A percentile compares a stretch with the other conserved stretches of the same genome.
Evolutionary conservation across 2,113 vertebrate species (phyloP).

Genomic region (Felis catus): DNA sequence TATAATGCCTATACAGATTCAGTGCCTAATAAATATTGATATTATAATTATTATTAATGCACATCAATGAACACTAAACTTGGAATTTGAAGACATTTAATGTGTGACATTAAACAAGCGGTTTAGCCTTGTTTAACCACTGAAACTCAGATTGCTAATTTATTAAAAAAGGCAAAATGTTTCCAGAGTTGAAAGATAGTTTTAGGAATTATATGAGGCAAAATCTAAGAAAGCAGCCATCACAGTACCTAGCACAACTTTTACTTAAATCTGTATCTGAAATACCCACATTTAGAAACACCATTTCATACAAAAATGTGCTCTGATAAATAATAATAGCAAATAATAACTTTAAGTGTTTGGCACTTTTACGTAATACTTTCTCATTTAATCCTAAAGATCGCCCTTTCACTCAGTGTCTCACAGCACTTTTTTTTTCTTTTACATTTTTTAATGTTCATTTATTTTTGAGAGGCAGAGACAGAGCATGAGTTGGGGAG

Average conservation of each 20-base stretch:
- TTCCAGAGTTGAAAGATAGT: not conserved
- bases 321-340: not conserved
- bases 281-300: not conserved
- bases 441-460: not conserved
- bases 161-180: not conserved
- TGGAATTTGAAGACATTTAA: not conserved
- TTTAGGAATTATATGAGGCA: not conserved
- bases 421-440: not conserved
- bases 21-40: not conserved
- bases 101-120: not conserved
- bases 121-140: not conserved
- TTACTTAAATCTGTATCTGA: not conserved
- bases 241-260: not conserved
- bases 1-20: not conserved
- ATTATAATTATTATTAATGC: slow-evolving; percentile 20
- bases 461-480: too few species aligned
- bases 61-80: not conserved
- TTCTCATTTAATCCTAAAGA: not conserved
- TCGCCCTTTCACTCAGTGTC: not conserved
- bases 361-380: not conserved
- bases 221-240: not conserved
- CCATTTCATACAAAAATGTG: slow-evolving; percentile 15
- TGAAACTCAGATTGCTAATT: not conserved
- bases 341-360: not conserved
- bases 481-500: too few species aligned